phyloP scores from a whole-genome alignment of 2,113 vertebrate genomes.

The Pycnonotus jocosus region DNA sequence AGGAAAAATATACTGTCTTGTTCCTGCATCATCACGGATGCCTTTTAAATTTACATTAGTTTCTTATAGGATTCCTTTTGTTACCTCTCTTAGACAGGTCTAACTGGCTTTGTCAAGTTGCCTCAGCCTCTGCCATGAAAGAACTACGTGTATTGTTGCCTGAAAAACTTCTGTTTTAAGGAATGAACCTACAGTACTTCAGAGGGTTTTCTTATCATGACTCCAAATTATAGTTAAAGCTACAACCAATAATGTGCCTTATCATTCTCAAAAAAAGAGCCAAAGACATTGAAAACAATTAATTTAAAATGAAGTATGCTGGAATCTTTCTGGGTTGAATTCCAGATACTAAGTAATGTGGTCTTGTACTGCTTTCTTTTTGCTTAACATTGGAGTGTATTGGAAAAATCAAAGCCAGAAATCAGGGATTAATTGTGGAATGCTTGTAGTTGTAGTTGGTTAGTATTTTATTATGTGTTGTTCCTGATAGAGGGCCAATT shows the following conservation, averaged over 20 bases:
- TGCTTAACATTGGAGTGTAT: not conserved
- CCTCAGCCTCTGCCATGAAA: not conserved
- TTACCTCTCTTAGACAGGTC: not conserved
- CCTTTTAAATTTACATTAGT: not conserved
- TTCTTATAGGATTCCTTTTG: not conserved
- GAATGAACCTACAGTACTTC: not conserved
- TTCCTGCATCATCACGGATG: not conserved
- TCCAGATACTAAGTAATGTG: not conserved
- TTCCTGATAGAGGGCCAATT: not conserved
- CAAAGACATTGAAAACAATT: not conserved
- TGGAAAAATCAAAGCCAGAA: not conserved
- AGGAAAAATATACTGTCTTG: not conserved
- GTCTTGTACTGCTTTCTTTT: not conserved
- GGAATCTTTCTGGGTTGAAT: not conserved
- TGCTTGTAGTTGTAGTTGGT: not conserved
- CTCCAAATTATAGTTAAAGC: not conserved
- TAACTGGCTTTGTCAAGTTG: not conserved
- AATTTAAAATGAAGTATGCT: not conserved
- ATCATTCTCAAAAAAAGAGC: not conserved
- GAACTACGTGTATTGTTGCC: not conserved
- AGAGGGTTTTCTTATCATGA: not conserved
- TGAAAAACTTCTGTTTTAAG: not conserved
- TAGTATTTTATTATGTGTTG: not conserved
- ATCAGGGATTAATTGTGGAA: not conserved
- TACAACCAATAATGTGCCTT: not conserved